These are phyloP conservation scores for Tethya wilhelma DNA, from an alignment of 37 sponge, comb jelly and placozoan species.

Conservation along the genomic window DNA sequence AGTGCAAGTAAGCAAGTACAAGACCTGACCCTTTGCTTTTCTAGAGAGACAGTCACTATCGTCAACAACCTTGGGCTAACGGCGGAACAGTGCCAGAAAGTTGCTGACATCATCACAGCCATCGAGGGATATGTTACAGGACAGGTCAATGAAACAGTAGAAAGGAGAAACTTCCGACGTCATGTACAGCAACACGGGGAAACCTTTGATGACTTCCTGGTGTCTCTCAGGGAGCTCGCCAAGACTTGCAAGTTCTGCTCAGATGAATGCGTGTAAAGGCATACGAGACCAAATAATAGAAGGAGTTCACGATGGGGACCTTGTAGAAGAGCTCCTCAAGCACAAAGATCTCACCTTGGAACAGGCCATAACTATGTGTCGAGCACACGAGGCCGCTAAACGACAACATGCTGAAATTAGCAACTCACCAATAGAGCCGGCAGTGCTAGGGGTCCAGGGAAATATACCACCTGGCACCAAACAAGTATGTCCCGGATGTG, in stretches of 20 bases:
- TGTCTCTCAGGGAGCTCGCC: conserved; percentile 35
- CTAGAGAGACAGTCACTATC: conserved; percentile 33
- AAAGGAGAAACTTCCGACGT: conserved; percentile 7
- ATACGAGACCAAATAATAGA: conserved; percentile 39
- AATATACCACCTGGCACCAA: neutral
- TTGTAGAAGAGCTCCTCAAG: conserved; percentile 14
- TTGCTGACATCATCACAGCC: too few relatives aligned
- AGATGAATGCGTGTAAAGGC: conserved; percentile 17
- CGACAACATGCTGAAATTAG: conserved; percentile 23
- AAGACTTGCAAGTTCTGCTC: conserved; percentile 47
- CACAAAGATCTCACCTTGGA: conserved; percentile 12
- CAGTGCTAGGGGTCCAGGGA: neutral
- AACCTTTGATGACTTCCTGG: conserved; percentile 30
- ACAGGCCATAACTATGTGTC: conserved; percentile 24
- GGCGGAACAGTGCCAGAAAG: conserved; percentile 19
- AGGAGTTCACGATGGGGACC: conserved; percentile 20
- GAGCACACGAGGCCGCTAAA: conserved; percentile 26
- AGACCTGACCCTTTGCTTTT: conserved; percentile 37
- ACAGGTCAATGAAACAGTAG: conserved; percentile 36
- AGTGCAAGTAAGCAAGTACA: conserved; percentile 44
- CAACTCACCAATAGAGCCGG: neutral
- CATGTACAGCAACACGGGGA: conserved; percentile 27
- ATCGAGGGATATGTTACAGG: neutral
- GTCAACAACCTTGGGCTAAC: conserved; percentile 46
- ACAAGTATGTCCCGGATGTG: conserved; percentile 27